Evolutionary conservation across 2,113 vertebrate genomes (phyloP).

Genomic region (Oreotrochilus melanogaster): DNA sequence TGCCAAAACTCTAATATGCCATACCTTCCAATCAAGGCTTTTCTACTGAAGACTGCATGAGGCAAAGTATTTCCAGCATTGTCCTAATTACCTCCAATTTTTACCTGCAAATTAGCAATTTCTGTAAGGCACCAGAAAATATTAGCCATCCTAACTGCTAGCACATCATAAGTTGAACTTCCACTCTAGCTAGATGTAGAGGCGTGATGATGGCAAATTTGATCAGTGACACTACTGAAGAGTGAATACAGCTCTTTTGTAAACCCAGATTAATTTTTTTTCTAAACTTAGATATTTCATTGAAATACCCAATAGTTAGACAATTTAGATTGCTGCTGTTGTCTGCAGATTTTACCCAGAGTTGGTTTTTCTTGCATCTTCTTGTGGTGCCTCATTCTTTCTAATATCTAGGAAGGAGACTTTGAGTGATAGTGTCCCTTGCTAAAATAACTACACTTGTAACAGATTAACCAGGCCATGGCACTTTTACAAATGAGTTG

Average conservation of each 20-base stretch:
- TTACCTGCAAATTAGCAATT: not conserved
- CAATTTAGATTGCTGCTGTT: not conserved
- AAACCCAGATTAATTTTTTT: not conserved
- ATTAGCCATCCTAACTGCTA: not conserved
- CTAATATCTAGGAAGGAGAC: not conserved
- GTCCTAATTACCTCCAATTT: not conserved
- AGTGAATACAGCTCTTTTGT: not conserved
- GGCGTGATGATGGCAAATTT: not conserved
- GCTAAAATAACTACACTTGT: not conserved
- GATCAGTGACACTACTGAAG: not conserved
- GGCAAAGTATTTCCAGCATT: not conserved
- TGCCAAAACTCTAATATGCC: not conserved
- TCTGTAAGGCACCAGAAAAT: not conserved
- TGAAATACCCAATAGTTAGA: not conserved
- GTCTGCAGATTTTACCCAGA: not conserved
- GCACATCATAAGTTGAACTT: not conserved
- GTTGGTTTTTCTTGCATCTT: not conserved
- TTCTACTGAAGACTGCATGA: not conserved
- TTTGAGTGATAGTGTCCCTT: not conserved
- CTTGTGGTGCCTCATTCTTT: not conserved
- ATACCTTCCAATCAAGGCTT: not conserved
- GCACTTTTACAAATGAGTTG: not conserved
- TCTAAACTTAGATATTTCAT: not conserved
- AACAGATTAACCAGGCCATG: not conserved
- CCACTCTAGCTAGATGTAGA: not conserved